phyloP scores from a whole-genome alignment of 2,888 invertebrate species.

The Congeria kusceri region DNA sequence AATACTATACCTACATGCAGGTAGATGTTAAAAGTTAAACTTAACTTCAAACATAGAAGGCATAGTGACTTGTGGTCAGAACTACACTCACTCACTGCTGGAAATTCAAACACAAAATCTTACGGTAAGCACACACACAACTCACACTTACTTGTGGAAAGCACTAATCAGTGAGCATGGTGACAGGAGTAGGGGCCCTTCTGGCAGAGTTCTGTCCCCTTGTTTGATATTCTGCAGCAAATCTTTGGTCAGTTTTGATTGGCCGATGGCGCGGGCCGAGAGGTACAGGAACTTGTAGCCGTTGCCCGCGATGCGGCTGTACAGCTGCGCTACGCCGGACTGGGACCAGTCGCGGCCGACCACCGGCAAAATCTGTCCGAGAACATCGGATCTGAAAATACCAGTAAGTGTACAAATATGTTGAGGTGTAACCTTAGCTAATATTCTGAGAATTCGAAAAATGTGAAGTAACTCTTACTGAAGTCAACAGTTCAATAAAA shows the following conservation, averaged over 20 bases:
- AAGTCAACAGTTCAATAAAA: no score
- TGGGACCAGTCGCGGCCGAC: slow-evolving; percentile 99
- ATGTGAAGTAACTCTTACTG: no score
- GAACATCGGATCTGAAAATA: slow-evolving; percentile 93
- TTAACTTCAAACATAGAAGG: no score
- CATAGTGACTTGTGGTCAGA: no score
- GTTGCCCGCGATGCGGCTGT: slow-evolving; percentile 98
- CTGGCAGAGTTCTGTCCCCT: slow-evolving; percentile 95
- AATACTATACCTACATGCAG: no score
- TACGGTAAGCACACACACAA: background rate
- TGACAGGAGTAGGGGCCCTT: slow-evolving; percentile 97
- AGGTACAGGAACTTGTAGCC: slow-evolving; percentile 98
- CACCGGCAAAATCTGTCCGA: slow-evolving; percentile 98
- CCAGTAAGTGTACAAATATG: no score
- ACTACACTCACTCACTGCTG: no score
- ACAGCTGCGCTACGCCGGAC: slow-evolving; percentile 98
- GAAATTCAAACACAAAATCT: no score
- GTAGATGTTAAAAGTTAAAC: no score
- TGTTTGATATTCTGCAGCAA: slow-evolving; percentile 97
- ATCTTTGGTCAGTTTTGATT: slow-evolving; percentile 94
- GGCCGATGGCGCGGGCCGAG: slow-evolving; percentile 98
- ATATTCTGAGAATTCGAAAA: no score
- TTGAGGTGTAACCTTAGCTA: no score
- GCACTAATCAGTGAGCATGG: slow-evolving; percentile 98
- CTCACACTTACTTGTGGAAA: slow-evolving; percentile 90